Percentiles rank a stretch among this genome's conserved stretches.
Conservation (phyloP, 2,113 vertebrate genomes). For the Carollia perspicillata region DNA sequence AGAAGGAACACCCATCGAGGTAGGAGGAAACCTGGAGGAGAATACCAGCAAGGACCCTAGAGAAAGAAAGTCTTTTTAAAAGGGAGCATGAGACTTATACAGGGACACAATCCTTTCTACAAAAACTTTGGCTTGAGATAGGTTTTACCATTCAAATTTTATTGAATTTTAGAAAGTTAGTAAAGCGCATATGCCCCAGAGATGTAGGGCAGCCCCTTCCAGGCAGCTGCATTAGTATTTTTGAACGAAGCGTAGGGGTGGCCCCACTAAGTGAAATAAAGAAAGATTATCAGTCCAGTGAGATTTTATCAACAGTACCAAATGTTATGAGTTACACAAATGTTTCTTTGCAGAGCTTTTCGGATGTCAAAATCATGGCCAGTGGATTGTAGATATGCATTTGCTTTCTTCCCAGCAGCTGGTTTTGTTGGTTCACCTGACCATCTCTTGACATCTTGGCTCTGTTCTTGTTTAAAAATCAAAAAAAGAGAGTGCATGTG, state of each 20-base stretch:
- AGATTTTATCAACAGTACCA: background rate
- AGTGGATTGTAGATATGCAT: background rate
- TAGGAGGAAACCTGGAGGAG: background rate
- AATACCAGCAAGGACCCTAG: background rate
- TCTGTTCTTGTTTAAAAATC: constrained; percentile 13
- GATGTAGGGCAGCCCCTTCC: background rate
- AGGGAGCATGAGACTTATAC: background rate
- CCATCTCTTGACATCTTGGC: background rate
- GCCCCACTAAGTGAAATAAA: background rate
- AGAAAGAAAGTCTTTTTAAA: background rate
- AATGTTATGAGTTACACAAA: background rate
- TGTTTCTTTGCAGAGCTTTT: background rate
- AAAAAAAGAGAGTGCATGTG: background rate
- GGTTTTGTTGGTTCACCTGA: background rate
- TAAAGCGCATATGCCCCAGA: background rate
- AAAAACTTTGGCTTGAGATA: background rate
- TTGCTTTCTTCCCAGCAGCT: background rate
- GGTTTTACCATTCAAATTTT: background rate
- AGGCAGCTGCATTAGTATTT: background rate
- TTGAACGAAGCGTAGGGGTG: background rate
- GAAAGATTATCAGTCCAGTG: background rate
- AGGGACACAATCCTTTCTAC: background rate
- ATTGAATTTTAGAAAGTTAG: background rate
- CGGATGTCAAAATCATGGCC: background rate
- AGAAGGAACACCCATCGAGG: background rate